Percentiles rank a stretch among this genome's conserved stretches.
Conservation (phyloP, 2,888 invertebrate species). For the Hofmannophila pseudospretella region DNA sequence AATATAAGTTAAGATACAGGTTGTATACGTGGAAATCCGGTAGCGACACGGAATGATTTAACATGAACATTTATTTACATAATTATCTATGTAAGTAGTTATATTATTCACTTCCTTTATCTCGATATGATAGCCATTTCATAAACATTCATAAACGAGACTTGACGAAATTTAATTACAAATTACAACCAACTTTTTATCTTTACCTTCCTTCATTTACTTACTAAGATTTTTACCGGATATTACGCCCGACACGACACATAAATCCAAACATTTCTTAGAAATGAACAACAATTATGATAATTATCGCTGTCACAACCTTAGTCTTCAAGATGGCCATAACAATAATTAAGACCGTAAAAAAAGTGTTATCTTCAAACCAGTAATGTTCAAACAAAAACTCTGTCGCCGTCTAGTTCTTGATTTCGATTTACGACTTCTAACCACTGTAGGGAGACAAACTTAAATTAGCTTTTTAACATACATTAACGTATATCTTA, state of each 20-base stretch:
- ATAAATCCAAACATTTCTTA: conserved; percentile 38
- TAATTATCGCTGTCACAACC: conserved; percentile 60
- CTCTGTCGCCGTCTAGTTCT: conserved; percentile 50
- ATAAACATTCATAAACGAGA: background rate
- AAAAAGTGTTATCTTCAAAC: conserved; percentile 62
- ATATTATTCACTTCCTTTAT: conserved; percentile 4
- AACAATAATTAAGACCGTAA: conserved; percentile 68
- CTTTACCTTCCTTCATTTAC: conserved; percentile 12
- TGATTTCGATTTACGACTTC: conserved; percentile 56
- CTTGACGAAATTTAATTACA: conserved; percentile 19
- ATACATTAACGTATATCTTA: conserved; percentile 9
- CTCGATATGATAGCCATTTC: background rate
- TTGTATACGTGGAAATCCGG: conserved; percentile 2
- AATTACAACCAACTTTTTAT: conserved; percentile 5
- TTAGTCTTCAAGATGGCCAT: conserved; percentile 47
- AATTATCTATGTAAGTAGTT: no score
- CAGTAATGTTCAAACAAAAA: conserved; percentile 68
- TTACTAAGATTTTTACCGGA: conserved; percentile 20
- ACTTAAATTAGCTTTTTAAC: conserved; percentile 16
- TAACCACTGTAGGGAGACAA: conserved; percentile 25
- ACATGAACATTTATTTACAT: conserved; percentile 4
- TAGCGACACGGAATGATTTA: conserved; percentile 1
- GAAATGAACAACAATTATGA: conserved; percentile 62
- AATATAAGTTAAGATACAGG: no score
- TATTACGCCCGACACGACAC: conserved; percentile 19